Evolutionary conservation across 1,140 invertebrate species (phyloP).

Genomic region (Drosophila burlai): DNA sequence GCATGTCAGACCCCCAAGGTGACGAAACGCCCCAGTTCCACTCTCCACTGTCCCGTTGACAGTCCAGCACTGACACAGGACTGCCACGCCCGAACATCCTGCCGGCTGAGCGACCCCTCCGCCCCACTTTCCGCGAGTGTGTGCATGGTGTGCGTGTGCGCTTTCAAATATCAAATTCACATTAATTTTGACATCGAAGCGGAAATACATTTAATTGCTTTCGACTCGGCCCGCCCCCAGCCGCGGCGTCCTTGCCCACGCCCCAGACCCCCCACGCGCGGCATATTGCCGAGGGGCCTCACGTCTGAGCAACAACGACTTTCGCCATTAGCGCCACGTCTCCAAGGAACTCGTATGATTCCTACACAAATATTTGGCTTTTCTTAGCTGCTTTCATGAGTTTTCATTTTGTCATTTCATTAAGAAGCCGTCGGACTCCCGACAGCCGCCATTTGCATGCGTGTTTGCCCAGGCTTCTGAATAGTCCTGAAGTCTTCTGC

Average conservation of each 20-base stretch:
- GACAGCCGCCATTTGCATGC: conserved; percentile 9
- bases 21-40: conserved; percentile 39
- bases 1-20: conserved; percentile 63
- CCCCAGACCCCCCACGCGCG: not conserved
- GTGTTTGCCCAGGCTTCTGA: conserved; percentile 3
- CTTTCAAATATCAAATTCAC: conserved; percentile 78
- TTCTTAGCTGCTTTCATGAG: conserved; percentile 57
- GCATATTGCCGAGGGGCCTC: conserved; percentile 7
- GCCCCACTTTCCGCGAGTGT: conserved; percentile 21
- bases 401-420: conserved; percentile 75
- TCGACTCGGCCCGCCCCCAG: conserved; percentile 33
- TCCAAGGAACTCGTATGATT: conserved; percentile 44
- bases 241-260: conserved; percentile 2
- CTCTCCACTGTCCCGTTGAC: conserved; percentile 28
- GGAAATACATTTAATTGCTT: conserved; percentile 83
- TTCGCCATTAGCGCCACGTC: conserved; percentile 67
- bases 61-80: conserved; percentile 52
- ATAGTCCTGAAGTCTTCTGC: conserved; percentile 6
- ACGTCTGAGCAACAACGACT: conserved; percentile 45
- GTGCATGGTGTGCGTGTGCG: conserved; percentile 40
- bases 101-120: conserved; percentile 7
- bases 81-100: conserved; percentile 41
- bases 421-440: conserved; percentile 38
- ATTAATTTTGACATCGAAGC: conserved; percentile 80
- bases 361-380: conserved; percentile 68